Conservation (phyloP, 2,113 vertebrate species). For the Mungos mungo region DNA sequence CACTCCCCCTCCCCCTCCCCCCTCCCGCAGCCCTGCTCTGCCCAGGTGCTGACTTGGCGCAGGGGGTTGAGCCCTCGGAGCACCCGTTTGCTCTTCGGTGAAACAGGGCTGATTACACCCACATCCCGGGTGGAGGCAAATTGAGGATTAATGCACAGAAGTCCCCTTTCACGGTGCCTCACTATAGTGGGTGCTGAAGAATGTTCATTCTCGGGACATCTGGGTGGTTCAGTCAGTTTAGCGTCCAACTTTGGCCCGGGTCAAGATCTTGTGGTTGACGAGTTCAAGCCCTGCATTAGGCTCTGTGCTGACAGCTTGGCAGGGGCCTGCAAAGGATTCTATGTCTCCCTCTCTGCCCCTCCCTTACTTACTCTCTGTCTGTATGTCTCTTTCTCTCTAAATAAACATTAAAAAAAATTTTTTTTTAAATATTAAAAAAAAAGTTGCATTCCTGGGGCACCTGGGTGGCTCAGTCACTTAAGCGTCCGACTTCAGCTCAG, state of each 20-base stretch:
- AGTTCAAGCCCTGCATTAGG: rapidly evolving
- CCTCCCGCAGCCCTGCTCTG: neutral
- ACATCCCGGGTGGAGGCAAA: neutral
- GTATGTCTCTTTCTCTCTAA: neutral
- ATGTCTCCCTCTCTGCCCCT: too few species aligned
- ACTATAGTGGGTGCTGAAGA: neutral
- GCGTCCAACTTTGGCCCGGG: neutral
- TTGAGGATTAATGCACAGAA: neutral
- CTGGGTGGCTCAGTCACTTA: neutral
- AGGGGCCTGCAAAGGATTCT: neutral
- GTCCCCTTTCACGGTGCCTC: neutral
- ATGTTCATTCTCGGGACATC: neutral
- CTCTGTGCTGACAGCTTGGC: neutral
- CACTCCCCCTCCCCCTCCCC: neutral
- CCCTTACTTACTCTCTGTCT: too few species aligned
- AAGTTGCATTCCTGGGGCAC: neutral
- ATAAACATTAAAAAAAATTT: neutral
- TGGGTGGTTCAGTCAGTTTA: neutral
- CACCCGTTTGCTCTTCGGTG: neutral
- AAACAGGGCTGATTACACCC: neutral
- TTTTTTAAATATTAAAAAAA: too few species aligned
- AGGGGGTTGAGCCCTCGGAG: neutral
- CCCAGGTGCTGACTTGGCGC: neutral
- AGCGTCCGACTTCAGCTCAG: neutral
- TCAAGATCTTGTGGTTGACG: neutral